Conservation (phyloP, 2,888 invertebrate genomes). For the Anthrax anthrax region DNA sequence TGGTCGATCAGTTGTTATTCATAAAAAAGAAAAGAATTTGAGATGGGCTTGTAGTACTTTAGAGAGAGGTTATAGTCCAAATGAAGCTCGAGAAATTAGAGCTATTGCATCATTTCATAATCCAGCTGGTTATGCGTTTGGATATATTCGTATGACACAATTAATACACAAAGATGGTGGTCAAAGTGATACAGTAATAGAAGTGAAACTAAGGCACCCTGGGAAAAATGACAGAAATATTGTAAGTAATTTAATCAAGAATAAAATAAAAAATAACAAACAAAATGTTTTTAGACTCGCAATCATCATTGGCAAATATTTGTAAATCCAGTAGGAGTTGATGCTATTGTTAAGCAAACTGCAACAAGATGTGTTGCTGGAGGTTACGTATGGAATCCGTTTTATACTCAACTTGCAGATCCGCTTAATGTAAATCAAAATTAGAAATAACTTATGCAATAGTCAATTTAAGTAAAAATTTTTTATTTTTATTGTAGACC, state of each 20-base stretch:
- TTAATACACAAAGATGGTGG: constrained; percentile 75
- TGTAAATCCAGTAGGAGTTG: constrained; percentile 83
- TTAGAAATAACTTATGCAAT: background rate
- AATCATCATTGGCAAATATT: constrained; percentile 83
- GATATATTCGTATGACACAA: constrained; percentile 78
- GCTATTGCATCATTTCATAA: constrained; percentile 87
- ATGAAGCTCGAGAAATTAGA: constrained; percentile 70
- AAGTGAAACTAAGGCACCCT: constrained; percentile 76
- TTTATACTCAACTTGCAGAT: constrained; percentile 77
- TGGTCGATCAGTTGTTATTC: constrained; percentile 75
- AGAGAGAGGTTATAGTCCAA: constrained; percentile 75
- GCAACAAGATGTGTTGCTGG: constrained; percentile 77
- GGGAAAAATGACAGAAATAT: constrained; percentile 70
- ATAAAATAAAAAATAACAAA: too few species aligned
- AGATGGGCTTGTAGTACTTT: constrained; percentile 78
- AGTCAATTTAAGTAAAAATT: background rate
- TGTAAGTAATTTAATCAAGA: constrained; percentile 35
- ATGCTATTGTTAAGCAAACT: constrained; percentile 69
- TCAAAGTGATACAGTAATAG: constrained; percentile 78
- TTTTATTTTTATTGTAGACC: constrained; percentile 39
- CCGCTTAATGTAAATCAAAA: constrained; percentile 62
- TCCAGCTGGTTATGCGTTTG: constrained; percentile 61
- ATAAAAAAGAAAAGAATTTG: constrained; percentile 47
- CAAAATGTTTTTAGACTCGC: constrained; percentile 44
- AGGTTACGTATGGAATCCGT: constrained; percentile 86